phyloP scores from a whole-genome alignment of 2,797 vertebrate genomes.

The Periparus ater region DNA sequence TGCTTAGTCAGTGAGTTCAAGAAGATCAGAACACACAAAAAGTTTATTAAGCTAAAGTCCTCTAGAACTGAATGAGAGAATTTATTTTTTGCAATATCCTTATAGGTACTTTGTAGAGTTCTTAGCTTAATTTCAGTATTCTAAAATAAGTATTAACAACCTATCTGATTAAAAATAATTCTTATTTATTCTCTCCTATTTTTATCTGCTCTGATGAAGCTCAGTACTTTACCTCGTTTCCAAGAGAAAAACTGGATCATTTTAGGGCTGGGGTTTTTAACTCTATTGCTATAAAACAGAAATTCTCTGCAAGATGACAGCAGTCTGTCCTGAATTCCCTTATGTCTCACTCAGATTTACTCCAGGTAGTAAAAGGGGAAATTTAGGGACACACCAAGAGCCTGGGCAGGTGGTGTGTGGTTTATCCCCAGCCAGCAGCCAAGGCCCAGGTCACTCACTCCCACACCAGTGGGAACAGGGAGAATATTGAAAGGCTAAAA shows the following conservation, averaged over 20 bases:
- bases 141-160: slow-evolving; percentile 4
- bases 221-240: background rate
- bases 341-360: background rate
- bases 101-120: background rate
- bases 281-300: background rate
- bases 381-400: background rate
- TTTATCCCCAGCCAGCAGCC: background rate
- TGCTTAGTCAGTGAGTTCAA: background rate
- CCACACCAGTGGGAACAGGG: background rate
- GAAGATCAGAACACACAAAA: background rate
- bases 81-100: background rate
- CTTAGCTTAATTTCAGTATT: background rate
- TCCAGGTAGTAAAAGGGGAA: background rate
- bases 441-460: background rate
- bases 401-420: background rate
- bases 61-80: background rate
- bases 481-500: background rate
- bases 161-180: background rate
- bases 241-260: background rate
- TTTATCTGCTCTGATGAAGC: background rate
- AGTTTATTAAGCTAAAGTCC: background rate
- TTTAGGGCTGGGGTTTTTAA: background rate
- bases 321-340: background rate
- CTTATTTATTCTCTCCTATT: background rate
- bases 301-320: background rate